phyloP scores from a whole-genome alignment of 2,888 invertebrate genomes.

The Chirona hameri region DNA sequence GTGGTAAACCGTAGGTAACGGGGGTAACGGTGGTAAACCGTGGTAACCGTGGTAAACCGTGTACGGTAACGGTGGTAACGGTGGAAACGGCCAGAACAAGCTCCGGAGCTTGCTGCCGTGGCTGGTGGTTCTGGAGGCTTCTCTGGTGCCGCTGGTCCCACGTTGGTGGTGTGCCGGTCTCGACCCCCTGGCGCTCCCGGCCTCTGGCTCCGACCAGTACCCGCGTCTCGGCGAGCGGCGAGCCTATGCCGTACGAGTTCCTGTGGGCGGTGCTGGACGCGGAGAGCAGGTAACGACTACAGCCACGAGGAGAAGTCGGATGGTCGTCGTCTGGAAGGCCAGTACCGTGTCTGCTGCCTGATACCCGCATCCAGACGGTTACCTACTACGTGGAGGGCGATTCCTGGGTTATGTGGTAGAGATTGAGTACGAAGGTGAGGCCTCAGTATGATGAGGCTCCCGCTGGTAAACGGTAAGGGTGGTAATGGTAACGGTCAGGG shows the following conservation, averaged over 20 bases:
- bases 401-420: background rate
- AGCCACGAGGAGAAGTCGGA: background rate
- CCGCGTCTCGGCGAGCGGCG: background rate
- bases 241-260: background rate
- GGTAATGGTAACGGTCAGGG: no score
- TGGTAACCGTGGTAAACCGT: no score
- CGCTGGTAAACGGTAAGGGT: background rate
- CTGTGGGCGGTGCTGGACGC: background rate
- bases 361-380: background rate
- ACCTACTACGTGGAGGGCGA: conserved; percentile 22
- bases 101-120: no score
- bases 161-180: no score
- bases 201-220: background rate
- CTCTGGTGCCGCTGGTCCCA: no score
- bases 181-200: no score
- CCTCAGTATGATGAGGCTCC: background rate
- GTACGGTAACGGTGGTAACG: no score
- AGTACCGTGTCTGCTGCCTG: background rate
- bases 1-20: no score
- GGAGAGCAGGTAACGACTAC: background rate
- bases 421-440: conserved; percentile 1
- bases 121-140: no score
- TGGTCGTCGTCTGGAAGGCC: background rate
- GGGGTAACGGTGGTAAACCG: no score
- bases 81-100: no score